These are phyloP conservation scores for Timema cristinae DNA, from an alignment of 2,888 invertebrate genomes.

Conservation along the genomic window DNA sequence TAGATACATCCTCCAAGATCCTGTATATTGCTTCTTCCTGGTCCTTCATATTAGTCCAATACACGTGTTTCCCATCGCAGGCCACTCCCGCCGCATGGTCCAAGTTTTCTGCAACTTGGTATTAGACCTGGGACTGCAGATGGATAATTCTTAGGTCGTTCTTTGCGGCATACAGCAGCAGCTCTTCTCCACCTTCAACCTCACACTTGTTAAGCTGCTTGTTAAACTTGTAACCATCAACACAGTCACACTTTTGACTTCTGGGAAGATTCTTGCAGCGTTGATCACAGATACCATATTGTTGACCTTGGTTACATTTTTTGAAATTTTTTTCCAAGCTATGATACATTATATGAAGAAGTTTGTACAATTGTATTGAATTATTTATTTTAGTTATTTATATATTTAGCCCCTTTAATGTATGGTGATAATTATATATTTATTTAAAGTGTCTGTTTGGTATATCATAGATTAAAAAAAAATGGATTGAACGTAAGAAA, in stretches of 20 bases:
- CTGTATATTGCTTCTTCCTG: constrained; percentile 69
- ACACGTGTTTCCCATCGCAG: constrained; percentile 64
- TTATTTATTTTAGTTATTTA: too few species aligned
- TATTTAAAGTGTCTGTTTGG: too few species aligned
- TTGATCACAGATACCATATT: constrained; percentile 65
- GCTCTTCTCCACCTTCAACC: constrained; percentile 59
- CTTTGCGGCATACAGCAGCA: constrained; percentile 64
- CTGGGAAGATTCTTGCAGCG: constrained; percentile 58
- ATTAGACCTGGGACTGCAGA: constrained; percentile 52
- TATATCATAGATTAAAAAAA: too few species aligned
- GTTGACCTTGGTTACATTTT: too few species aligned
- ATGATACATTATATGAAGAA: too few species aligned
- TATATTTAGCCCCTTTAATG: too few species aligned
- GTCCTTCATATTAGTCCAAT: constrained; percentile 71
- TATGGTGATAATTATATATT: too few species aligned
- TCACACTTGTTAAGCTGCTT: constrained; percentile 54
- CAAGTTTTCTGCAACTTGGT: constrained; percentile 30
- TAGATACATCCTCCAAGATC: constrained; percentile 57
- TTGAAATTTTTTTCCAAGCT: too few species aligned
- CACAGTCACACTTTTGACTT: constrained; percentile 61
- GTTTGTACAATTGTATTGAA: too few species aligned
- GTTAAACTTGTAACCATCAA: constrained; percentile 51
- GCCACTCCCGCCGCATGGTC: constrained; percentile 56
- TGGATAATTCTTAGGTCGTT: constrained; percentile 56
- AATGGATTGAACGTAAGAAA: too few species aligned